Percentiles rank a stretch among this genome's conserved stretches.
phyloP scores from a whole-genome alignment of 2,888 invertebrate species.

The Stenodema calcarata region DNA sequence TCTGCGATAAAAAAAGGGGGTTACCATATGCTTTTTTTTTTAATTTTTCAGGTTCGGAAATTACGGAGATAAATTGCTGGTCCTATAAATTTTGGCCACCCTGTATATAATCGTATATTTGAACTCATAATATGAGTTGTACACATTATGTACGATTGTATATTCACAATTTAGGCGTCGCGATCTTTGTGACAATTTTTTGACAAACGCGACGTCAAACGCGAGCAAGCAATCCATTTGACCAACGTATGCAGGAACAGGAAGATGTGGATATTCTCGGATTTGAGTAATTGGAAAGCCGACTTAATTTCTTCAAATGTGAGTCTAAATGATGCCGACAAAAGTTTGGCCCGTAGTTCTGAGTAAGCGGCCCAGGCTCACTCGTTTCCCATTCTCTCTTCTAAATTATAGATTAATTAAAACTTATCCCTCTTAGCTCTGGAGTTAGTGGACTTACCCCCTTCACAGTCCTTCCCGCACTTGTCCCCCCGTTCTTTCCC shows the following conservation, averaged over 20 bases:
- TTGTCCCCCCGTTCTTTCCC: background rate
- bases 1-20: no score
- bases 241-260: background rate
- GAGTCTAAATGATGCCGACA: slow-evolving; percentile 22
- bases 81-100: no score
- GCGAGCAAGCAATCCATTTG: background rate
- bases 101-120: no score
- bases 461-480: background rate
- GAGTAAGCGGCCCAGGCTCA: background rate
- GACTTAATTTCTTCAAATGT: slow-evolving; percentile 2
- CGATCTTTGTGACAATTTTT: no score
- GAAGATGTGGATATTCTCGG: background rate
- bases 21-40: no score
- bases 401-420: slow-evolving; percentile 34
- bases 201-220: background rate
- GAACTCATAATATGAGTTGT: no score
- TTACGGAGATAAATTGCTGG: no score
- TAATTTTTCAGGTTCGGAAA: no score
- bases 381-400: slow-evolving; percentile 3
- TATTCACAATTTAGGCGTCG: no score
- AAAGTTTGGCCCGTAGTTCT: background rate
- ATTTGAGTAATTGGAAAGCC: background rate
- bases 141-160: no score
- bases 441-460: slow-evolving; percentile 3
- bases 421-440: slow-evolving; percentile 29